Percentiles rank a stretch among this genome's conserved stretches.
phyloP scores from a whole-genome alignment of 2,888 invertebrate species.

The Mantis religiosa region DNA sequence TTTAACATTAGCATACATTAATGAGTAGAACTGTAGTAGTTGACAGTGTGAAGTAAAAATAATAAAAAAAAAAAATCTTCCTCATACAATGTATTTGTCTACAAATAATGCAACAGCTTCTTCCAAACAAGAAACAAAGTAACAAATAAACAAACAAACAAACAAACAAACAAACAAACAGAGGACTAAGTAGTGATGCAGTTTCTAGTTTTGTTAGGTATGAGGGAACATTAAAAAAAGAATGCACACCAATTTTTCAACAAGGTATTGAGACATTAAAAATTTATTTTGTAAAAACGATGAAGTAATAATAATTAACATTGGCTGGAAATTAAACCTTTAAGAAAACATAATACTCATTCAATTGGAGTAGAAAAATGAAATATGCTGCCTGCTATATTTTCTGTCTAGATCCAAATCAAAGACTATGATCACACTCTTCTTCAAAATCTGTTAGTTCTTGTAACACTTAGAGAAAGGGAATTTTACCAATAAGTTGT shows the following conservation, averaged over 20 bases:
- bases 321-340: conserved; percentile 33
- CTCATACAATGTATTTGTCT: background rate
- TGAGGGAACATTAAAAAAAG: conserved; percentile 24
- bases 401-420: conserved; percentile 25
- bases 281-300: conserved; percentile 35
- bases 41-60: conserved; percentile 8
- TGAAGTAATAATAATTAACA: conserved; percentile 34
- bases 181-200: background rate
- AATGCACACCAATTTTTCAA: conserved; percentile 31
- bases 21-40: conserved; percentile 7
- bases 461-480: conserved; percentile 15
- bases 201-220: background rate
- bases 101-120: conserved; percentile 16
- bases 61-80: background rate
- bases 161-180: background rate
- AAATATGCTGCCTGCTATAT: conserved; percentile 28
- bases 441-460: conserved; percentile 1
- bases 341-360: conserved; percentile 30
- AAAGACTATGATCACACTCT: conserved; percentile 21
- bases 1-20: conserved; percentile 35
- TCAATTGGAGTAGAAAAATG: conserved; percentile 24
- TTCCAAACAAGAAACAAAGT: conserved; percentile 2
- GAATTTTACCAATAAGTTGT: background rate
- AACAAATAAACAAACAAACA: background rate
- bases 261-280: conserved; percentile 34